Base-by-base conservation (phyloP, 2,113 vertebrate genomes). In the Pleuronectes platessa region DNA sequence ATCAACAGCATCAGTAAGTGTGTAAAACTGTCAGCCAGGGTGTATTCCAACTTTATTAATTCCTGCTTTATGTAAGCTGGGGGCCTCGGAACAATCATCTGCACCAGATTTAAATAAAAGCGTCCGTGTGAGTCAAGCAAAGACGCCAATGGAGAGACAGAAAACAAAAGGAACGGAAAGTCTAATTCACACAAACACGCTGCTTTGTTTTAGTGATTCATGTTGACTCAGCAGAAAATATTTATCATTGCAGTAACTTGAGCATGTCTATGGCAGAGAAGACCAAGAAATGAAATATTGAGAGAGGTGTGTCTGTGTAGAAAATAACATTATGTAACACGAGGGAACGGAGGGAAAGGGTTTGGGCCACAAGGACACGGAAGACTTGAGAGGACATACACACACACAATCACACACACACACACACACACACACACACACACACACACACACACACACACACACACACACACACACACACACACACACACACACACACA, bases 291-390 rank as follows among this genome's bases (percentile, higher is more conserved):
- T 74, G 0, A 74, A 83, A 76, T 81, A 61, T 71, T 66, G 45
- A 86, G 58, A 2, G 72, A 58, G 23, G 20, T 65, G 67, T 78
- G 60, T 11, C 26, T 81, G 26, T 71, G 58, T 45, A 24, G 62
- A 55, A 56, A 45, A 76, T 35, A 85, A 74, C 18, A 9, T 91
- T 86, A 81, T 78, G 76, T 78, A 82, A 83, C 56, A 17, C 13
- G 27, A 75, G 61, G 51, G 31, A 69, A 79, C 56, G 42, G 61
- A 70, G 64, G 56, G 70, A 62, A 72, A 78, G 61, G 61, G 21
- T 73, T 82, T 77, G 67, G 67, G 45, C 11, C 9, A 10, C 18
- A 37, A 81, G 71, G 49, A 83, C 74, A 84, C 7, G 35, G 47
- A 81, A 66, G 42, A 68, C 69, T 68, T 75, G 7, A 61, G 65